Percentiles rank a stretch among this genome's conserved stretches.
These are phyloP conservation scores for Parus major DNA, from an alignment of 2,113 vertebrate genomes.

Conservation along the genomic window DNA sequence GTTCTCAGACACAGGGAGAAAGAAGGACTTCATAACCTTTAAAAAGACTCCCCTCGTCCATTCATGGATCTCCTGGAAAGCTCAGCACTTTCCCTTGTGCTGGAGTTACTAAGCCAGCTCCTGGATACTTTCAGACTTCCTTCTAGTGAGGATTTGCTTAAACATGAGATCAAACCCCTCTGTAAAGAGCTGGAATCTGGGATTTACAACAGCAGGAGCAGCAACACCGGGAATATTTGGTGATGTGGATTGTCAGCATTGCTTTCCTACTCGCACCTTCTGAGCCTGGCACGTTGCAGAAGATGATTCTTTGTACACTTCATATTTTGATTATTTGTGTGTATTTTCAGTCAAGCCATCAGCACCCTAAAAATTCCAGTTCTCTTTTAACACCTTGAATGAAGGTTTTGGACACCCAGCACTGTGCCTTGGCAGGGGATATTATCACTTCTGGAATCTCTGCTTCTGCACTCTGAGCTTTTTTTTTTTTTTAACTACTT, in stretches of 20 bases:
- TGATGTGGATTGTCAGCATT: neutral
- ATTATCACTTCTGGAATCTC: neutral
- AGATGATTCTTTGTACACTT: neutral
- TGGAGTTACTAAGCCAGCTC: constrained; percentile 57
- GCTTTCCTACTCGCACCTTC: neutral
- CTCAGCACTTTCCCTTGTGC: constrained; percentile 57
- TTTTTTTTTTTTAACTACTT: neutral
- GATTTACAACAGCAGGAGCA: neutral
- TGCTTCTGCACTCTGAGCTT: neutral
- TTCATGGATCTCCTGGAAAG: constrained; percentile 71
- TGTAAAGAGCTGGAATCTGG: neutral
- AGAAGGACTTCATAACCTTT: constrained; percentile 75
- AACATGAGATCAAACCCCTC: neutral
- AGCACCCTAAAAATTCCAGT: neutral
- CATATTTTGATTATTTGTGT: neutral
- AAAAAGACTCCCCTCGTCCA: constrained; percentile 67
- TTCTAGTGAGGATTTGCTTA: neutral
- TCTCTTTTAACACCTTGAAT: neutral
- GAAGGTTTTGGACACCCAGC: neutral
- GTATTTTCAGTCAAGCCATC: neutral
- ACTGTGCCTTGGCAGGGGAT: neutral
- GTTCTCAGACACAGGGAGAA: constrained; percentile 75
- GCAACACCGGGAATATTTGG: neutral
- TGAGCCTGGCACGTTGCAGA: accelerated
- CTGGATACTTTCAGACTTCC: constrained; percentile 42